A percentile compares a stretch with the other conserved stretches of the same genome.
Evolutionary conservation across 2,888 invertebrate genomes (phyloP).

Genomic region (Dorcus hopei): DNA sequence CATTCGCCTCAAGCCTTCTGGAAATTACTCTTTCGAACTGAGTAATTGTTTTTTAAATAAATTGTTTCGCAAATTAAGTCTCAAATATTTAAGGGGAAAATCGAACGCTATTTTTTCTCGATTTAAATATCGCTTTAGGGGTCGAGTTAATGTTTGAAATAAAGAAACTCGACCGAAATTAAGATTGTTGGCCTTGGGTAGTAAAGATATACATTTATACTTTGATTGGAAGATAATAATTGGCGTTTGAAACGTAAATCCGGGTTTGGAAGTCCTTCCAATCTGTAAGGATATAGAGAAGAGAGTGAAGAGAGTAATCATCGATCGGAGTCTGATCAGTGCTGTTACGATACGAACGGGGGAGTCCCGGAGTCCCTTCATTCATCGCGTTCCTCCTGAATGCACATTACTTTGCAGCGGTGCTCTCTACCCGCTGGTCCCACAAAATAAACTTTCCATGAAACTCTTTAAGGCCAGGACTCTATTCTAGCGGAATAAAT

Average conservation of each 20-base stretch:
- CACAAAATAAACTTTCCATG: conserved; percentile 31
- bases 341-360: conserved; percentile 10
- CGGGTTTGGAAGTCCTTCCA: background rate
- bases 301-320: conserved; percentile 18
- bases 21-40: no score
- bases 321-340: conserved; percentile 23
- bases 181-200: no score
- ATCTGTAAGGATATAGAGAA: background rate
- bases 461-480: conserved; percentile 26
- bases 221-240: background rate
- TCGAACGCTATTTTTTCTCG: no score
- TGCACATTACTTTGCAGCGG: conserved; percentile 28
- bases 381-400: conserved; percentile 28
- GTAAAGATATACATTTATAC: no score
- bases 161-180: no score
- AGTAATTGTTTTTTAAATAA: no score
- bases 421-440: conserved; percentile 23
- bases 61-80: no score
- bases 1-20: no score
- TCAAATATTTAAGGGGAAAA: no score
- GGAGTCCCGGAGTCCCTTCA: conserved; percentile 21
- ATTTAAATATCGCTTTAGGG: no score
- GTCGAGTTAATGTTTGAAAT: no score
- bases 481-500: conserved; percentile 33
- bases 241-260: conserved; percentile 1